phyloP scores from a whole-genome alignment of 2,888 invertebrate genomes.

The Linnaemya tessellans region DNA sequence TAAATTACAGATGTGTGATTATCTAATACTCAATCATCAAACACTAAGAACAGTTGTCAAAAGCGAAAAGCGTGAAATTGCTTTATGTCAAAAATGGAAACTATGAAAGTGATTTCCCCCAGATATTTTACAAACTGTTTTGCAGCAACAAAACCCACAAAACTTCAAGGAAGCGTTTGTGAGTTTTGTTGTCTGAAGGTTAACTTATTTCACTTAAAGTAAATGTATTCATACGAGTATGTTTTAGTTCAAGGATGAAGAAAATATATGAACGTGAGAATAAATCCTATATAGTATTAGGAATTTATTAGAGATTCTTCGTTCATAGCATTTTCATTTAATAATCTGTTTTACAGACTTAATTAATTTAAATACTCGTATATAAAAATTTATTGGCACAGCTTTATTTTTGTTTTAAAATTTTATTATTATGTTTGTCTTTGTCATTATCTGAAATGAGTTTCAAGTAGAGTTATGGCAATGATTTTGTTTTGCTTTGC shows the following conservation, averaged over 20 bases:
- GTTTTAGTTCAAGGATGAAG: not conserved
- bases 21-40: slow-evolving; percentile 70
- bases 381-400: slow-evolving; percentile 1
- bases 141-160: not conserved
- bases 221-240: not conserved
- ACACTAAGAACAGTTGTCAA: slow-evolving; percentile 69
- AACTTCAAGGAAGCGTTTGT: not conserved
- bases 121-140: not conserved
- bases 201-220: not conserved
- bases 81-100: slow-evolving; percentile 60
- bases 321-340: not conserved
- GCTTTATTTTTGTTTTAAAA: slow-evolving; percentile 22
- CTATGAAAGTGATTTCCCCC: slow-evolving; percentile 40
- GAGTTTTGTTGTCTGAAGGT: not conserved
- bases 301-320: not conserved
- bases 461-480: slow-evolving; percentile 15
- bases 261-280: not conserved
- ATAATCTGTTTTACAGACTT: slow-evolving; percentile 1
- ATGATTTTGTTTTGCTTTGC: slow-evolving; percentile 23
- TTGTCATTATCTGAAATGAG: slow-evolving; percentile 11
- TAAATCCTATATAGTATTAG: not conserved
- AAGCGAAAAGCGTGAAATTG: slow-evolving; percentile 75
- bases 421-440: slow-evolving; percentile 25
- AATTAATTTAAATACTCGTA: slow-evolving; percentile 29
- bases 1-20: slow-evolving; percentile 60